Evolutionary conservation across 2,113 vertebrate genomes (phyloP).

Genomic region (Collichthys lucidus): DNA sequence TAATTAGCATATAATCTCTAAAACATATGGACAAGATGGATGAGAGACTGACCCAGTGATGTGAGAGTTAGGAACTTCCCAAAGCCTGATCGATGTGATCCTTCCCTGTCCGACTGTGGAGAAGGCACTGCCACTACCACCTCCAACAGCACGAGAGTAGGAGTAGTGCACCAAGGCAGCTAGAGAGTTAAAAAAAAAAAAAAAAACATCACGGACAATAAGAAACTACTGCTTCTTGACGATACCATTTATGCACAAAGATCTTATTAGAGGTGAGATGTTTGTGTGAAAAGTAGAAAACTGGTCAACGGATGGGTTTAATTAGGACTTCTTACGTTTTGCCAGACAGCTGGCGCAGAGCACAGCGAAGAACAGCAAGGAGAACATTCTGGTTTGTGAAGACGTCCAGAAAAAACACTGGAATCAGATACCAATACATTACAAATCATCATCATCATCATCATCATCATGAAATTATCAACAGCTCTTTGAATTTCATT

Average conservation of each 20-base stretch:
- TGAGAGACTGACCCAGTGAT: constrained; percentile 39
- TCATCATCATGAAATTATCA: not conserved
- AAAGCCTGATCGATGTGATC: constrained; percentile 43
- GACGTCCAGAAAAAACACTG: not conserved
- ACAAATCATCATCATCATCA: not conserved
- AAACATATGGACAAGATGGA: not conserved
- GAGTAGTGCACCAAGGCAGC: not conserved
- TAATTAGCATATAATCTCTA: not conserved
- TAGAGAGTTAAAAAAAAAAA: constrained; percentile 2
- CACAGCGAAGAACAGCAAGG: constrained; percentile 8
- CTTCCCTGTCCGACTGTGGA: not conserved
- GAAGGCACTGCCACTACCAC: constrained; percentile 20
- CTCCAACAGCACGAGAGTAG: constrained; percentile 32
- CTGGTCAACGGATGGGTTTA: not conserved
- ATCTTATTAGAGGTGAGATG: not conserved
- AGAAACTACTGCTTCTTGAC: not conserved
- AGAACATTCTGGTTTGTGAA: constrained; percentile 23
- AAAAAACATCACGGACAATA: not conserved
- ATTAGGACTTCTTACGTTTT: not conserved
- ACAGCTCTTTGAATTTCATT: not conserved
- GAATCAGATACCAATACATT: not conserved
- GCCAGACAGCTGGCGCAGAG: constrained; percentile 36
- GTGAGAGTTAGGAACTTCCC: not conserved
- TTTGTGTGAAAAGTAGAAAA: not conserved
- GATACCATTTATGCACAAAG: not conserved